Percentiles rank a stretch among this genome's conserved stretches.
Conservation (phyloP, 1,140 invertebrate species). For the Cecropterus lyciades region DNA sequence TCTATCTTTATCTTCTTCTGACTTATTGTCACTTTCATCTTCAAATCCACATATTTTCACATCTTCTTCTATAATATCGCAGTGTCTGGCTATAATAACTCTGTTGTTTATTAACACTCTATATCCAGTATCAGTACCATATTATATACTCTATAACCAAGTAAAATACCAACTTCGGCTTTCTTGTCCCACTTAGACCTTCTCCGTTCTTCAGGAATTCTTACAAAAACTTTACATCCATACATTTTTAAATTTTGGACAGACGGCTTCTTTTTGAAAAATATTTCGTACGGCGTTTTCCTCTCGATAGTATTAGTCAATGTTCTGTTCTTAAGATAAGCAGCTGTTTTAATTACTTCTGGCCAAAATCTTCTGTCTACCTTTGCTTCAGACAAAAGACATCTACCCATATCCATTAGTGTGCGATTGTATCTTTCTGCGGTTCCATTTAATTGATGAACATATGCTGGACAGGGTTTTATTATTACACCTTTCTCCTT, state of each 20-base stretch:
- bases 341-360: too few relatives aligned
- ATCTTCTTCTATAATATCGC: conserved; percentile 36
- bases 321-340: conserved; percentile 37
- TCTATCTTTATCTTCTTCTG: not conserved
- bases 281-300: conserved; percentile 68
- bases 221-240: conserved; percentile 34
- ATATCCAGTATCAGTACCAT: conserved; percentile 40
- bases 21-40: conserved; percentile 5
- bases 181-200: conserved; percentile 43
- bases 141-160: too few relatives aligned
- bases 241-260: conserved; percentile 58
- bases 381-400: conserved; percentile 41
- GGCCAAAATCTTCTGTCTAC: not conserved
- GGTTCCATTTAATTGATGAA: conserved; percentile 52
- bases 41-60: conserved; percentile 6
- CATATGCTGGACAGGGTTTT: conserved; percentile 53
- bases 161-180: conserved; percentile 41
- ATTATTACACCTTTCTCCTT: conserved; percentile 41
- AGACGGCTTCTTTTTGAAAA: conserved; percentile 58
- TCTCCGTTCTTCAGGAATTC: conserved; percentile 39
- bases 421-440: conserved; percentile 43
- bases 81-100: conserved; percentile 33
- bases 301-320: conserved; percentile 54
- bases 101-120: conserved; percentile 39
- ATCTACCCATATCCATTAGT: conserved; percentile 43